These are phyloP conservation scores for Ophioderma brevispina DNA, from an alignment of 35 echinoderm and acorn worm species.

Conservation along the genomic window DNA sequence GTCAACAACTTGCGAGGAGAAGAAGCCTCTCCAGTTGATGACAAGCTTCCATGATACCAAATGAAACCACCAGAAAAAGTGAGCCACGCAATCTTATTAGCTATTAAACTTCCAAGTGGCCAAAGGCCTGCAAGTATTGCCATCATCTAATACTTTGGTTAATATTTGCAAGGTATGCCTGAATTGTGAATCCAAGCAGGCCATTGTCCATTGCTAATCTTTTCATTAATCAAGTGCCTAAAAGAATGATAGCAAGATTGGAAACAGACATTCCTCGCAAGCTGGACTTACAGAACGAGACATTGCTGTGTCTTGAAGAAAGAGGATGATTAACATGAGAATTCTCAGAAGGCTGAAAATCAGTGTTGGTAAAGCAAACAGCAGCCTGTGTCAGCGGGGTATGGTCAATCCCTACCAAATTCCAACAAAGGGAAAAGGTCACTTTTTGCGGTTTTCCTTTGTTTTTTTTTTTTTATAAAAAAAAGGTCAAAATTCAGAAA, in stretches of 20 bases:
- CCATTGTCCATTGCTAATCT: constrained; percentile 38
- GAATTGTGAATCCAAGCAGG: neutral
- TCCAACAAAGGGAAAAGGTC: no score
- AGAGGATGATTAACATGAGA: constrained; percentile 76
- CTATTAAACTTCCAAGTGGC: constrained; percentile 64
- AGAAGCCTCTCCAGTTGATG: constrained; percentile 5
- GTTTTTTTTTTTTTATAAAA: no score
- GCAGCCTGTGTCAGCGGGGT: no score
- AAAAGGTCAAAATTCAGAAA: no score
- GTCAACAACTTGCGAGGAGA: constrained; percentile 59
- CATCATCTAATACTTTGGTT: constrained; percentile 1
- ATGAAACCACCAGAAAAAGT: constrained; percentile 11
- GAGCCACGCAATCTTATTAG: constrained; percentile 49
- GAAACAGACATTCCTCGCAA: constrained; percentile 14
- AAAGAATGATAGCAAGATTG: constrained; percentile 46
- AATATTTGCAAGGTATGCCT: constrained; percentile 48
- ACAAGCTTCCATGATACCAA: neutral
- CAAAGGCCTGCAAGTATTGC: constrained; percentile 60
- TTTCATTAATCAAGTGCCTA: constrained; percentile 68
- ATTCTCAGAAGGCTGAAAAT: no score
- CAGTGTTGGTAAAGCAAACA: no score
- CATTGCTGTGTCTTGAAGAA: constrained; percentile 64
- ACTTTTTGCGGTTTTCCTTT: no score
- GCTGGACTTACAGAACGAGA: constrained; percentile 44
- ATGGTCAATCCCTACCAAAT: no score